These are phyloP conservation scores for Loriculus beryllinus DNA, from an alignment of 2,797 vertebrate species.

Conservation along the genomic window DNA sequence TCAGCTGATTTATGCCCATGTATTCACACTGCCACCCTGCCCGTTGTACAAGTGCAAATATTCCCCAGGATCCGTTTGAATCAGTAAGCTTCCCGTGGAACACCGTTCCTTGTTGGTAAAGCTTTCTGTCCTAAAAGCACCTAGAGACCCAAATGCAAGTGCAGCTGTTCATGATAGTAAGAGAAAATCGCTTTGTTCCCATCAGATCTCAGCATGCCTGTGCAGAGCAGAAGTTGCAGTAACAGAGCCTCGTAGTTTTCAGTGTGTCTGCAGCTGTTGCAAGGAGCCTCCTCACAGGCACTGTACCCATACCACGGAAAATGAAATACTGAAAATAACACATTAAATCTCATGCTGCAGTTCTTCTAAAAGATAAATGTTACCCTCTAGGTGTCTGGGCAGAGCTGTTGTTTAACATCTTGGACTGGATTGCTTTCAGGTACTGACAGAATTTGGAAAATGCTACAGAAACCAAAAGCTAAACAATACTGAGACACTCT, in stretches of 20 bases:
- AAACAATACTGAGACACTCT: background rate
- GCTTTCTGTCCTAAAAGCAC: background rate
- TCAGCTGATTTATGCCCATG: background rate
- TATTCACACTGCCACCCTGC: background rate
- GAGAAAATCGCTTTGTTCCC: background rate
- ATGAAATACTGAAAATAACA: background rate
- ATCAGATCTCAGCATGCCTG: background rate
- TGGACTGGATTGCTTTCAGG: background rate
- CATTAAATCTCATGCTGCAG: background rate
- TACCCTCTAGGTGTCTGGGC: background rate
- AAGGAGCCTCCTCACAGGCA: background rate
- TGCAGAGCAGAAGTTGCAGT: background rate
- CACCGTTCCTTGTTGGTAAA: background rate
- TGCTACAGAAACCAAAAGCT: background rate
- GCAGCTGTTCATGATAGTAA: background rate
- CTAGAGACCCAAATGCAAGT: background rate
- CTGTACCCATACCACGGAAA: background rate
- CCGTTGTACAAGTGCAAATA: background rate
- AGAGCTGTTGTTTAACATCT: background rate
- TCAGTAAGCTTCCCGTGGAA: fast-evolving
- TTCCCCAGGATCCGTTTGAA: background rate
- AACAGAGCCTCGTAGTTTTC: background rate
- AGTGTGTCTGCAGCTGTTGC: background rate
- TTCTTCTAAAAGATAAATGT: background rate
- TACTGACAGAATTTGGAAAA: background rate